Base-by-base conservation (phyloP, 2,797 vertebrate genomes). In the Antennarius maculatus region DNA sequence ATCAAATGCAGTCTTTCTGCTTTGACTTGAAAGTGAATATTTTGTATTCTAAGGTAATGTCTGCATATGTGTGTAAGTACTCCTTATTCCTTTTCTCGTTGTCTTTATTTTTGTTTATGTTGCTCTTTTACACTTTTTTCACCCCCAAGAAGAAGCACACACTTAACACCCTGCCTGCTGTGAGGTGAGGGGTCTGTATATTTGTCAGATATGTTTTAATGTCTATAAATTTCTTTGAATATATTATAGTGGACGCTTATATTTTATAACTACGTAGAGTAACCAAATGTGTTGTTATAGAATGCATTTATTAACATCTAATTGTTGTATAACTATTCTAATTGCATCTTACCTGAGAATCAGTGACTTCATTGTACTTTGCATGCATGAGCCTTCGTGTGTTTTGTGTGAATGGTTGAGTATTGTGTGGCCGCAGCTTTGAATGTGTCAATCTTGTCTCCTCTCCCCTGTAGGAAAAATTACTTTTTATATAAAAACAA, bases 131-230 rank as follows among this genome's bases (percentile, higher is more conserved):
- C 48, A 61, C 56, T 54, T 37, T 5, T 39, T 41, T 18, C 54
- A 69, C 67, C 54, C 65, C 52, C 56, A 45, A 62, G 39, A 51
- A 60, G 46, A 56, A 58, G 67, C 23, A 76, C 56, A 66, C 66
- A 76, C 56, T 71, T 57, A 69, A 49, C 68, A 61, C 71, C 55
- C 60, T 58, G 52, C 64, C 71, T 57, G 61, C 51, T 72, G 42
- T 56, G 37, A 72, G 46, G 61, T 72, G 79, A 77, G 70, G 48
- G 63, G 61, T 87, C 59, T 90, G 83, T 91, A 90, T 84, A 88
- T 92, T 87, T 92, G 83, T 89, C 75, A 81, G 78, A 89, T 90
- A 90, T 90, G 86, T 89, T 92, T 86, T 87, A 87, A 84, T 90
- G 88, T 89, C 71, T 87, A 86, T 88, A 63, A 69, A 5, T 88